Conservation (phyloP, 2,797 vertebrate species). For the Luscinia luscinia region DNA sequence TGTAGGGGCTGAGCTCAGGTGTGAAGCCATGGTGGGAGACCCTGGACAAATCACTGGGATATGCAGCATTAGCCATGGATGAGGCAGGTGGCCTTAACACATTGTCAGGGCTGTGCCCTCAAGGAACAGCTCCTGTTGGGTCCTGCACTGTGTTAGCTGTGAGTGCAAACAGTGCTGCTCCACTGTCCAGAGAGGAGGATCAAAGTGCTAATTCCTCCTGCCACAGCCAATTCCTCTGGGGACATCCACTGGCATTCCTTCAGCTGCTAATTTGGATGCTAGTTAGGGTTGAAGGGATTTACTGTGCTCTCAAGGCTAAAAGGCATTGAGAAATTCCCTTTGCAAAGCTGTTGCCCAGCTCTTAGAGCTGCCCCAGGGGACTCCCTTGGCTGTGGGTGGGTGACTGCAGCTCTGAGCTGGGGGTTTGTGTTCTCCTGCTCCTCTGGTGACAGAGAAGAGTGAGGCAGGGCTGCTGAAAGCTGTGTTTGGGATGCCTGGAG, state of each 20-base stretch:
- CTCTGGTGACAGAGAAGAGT: neutral
- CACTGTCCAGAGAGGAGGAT: neutral
- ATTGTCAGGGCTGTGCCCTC: neutral
- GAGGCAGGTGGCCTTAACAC: neutral
- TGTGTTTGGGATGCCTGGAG: neutral
- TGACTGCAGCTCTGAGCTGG: neutral
- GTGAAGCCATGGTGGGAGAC: neutral
- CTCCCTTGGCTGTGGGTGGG: neutral
- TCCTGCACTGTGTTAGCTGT: neutral
- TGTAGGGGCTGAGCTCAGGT: neutral
- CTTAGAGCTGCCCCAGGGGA: accelerated
- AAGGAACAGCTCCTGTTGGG: neutral
- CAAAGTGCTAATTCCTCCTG: neutral
- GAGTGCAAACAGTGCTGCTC: neutral
- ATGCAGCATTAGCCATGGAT: neutral
- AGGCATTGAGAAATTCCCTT: neutral
- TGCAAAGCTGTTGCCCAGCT: neutral
- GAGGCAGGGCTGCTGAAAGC: neutral
- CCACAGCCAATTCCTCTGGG: neutral
- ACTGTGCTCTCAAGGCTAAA: neutral
- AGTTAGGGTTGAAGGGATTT: constrained; percentile 31
- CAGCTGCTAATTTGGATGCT: neutral
- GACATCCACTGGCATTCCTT: neutral
- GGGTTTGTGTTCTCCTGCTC: neutral
- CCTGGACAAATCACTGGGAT: neutral